Evolutionary conservation across 2,797 vertebrate species (phyloP).

Genomic region (Hozukius guyotensis): DNA sequence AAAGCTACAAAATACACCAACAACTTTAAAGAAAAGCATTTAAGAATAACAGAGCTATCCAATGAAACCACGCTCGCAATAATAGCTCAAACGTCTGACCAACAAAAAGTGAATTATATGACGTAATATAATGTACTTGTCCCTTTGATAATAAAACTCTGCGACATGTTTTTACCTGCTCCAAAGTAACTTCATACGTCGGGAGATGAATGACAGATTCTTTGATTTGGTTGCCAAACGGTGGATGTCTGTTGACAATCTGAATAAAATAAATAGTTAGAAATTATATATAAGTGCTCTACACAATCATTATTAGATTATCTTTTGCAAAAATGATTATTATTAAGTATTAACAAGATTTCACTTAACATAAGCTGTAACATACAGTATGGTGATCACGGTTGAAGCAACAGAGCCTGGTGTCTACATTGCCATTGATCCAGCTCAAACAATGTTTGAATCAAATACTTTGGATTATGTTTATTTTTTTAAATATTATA

Average conservation of each 20-base stretch:
- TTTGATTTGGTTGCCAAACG: slow-evolving; percentile 98
- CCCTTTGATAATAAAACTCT: neutral
- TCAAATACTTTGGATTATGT: neutral
- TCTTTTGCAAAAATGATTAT: neutral
- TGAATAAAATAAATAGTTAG: slow-evolving; percentile 69
- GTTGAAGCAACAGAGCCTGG: neutral
- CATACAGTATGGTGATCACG: neutral
- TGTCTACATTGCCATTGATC: neutral
- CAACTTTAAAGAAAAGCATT: neutral
- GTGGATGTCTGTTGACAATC: slow-evolving; percentile 97
- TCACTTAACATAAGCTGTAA: neutral
- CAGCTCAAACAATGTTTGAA: neutral
- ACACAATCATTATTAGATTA: neutral
- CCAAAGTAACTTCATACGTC: slow-evolving; percentile 89
- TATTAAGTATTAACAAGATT: neutral
- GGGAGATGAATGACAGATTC: slow-evolving; percentile 91
- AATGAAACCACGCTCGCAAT: neutral
- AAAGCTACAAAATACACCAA: slow-evolving; percentile 82
- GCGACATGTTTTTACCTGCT: slow-evolving; percentile 87
- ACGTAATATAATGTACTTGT: neutral
- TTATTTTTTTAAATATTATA: neutral
- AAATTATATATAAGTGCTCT: neutral
- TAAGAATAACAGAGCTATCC: neutral
- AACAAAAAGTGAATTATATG: neutral
- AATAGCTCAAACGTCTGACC: neutral